These are phyloP conservation scores for Neodontobutis hainanensis DNA, from an alignment of 2,113 vertebrate genomes.

Conservation along the genomic window DNA sequence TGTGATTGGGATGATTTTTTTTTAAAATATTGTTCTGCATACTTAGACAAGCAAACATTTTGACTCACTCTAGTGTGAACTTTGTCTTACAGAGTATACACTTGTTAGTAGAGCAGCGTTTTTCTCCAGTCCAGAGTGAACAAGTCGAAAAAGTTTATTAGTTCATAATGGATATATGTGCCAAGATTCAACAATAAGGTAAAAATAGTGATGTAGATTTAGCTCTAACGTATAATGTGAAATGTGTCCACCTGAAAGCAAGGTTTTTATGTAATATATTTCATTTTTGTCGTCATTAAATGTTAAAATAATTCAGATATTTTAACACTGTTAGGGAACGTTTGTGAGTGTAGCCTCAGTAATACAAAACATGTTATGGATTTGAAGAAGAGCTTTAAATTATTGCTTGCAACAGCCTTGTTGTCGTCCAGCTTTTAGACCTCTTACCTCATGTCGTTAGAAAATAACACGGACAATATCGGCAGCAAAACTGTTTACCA, in stretches of 20 bases:
- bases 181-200: too few species aligned
- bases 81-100: slow-evolving; percentile 18
- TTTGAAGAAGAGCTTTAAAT: slow-evolving; percentile 72
- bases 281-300: background rate
- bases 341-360: slow-evolving; percentile 42
- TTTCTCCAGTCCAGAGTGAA: too few species aligned
- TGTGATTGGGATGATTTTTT: slow-evolving; percentile 9
- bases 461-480: slow-evolving; percentile 35
- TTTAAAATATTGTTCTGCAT: background rate
- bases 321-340: background rate
- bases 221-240: too few species aligned
- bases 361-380: slow-evolving; percentile 72
- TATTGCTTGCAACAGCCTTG: slow-evolving; percentile 65
- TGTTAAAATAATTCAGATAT: slow-evolving; percentile 12
- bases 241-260: too few species aligned
- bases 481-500: slow-evolving; percentile 37
- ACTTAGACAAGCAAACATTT: background rate
- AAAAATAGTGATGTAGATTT: too few species aligned
- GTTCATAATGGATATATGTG: too few species aligned
- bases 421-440: slow-evolving; percentile 53
- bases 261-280: too few species aligned
- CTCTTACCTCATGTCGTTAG: slow-evolving; percentile 64
- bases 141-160: too few species aligned
- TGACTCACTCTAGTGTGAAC: background rate
- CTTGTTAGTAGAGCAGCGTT: slow-evolving; percentile 7